phyloP scores from a whole-genome alignment of 2,888 invertebrate genomes.

The Apodemia mormo region DNA sequence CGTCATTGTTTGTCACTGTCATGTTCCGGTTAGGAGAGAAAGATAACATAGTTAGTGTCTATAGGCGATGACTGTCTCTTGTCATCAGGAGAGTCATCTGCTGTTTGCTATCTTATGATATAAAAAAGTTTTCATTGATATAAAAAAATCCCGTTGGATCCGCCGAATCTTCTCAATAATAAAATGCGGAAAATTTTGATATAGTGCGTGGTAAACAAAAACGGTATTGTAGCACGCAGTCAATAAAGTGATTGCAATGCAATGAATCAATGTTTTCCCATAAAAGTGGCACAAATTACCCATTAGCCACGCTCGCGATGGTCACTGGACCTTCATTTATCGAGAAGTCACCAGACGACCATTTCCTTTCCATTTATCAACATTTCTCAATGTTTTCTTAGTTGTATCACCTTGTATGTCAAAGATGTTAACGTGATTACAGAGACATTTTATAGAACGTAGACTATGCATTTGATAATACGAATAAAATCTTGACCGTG shows the following conservation, averaged over 20 bases:
- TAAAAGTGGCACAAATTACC: constrained; percentile 12
- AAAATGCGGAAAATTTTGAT: background rate
- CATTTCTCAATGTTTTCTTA: constrained; percentile 2
- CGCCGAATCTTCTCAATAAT: background rate
- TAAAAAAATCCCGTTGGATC: background rate
- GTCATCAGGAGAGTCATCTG: too few species aligned
- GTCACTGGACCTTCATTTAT: constrained; percentile 13
- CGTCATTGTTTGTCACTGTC: too few species aligned
- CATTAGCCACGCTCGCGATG: constrained; percentile 15
- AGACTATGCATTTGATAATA: too few species aligned
- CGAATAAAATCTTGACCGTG: too few species aligned
- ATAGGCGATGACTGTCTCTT: too few species aligned
- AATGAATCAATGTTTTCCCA: constrained; percentile 12
- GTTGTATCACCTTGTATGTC: background rate
- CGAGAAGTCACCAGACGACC: constrained; percentile 12
- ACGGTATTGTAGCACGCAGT: background rate
- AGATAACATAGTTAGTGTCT: too few species aligned
- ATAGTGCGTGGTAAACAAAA: constrained; percentile 4
- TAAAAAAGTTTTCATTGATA: too few species aligned
- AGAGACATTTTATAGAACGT: too few species aligned
- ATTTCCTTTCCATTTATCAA: constrained; percentile 1
- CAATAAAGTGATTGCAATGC: constrained; percentile 6
- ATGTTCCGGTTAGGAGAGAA: too few species aligned
- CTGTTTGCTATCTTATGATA: too few species aligned
- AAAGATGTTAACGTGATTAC: too few species aligned